Percentiles rank a stretch among this genome's conserved stretches.
Evolutionary conservation across 2,888 invertebrate species (phyloP).

Genomic region (Noctua comes): DNA sequence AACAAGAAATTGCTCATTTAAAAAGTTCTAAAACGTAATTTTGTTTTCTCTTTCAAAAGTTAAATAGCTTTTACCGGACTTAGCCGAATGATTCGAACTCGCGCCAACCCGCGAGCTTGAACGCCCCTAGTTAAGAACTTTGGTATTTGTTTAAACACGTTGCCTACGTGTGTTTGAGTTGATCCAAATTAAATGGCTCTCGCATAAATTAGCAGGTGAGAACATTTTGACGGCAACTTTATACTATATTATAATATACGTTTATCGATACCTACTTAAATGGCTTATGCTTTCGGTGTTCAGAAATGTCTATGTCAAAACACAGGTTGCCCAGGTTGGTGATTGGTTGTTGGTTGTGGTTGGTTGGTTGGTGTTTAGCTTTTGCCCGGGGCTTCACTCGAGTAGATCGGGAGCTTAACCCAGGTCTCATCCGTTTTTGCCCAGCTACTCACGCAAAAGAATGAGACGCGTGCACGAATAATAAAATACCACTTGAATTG

Average conservation of each 20-base stretch:
- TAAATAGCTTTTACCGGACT: slow-evolving; percentile 62
- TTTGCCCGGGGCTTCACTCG: background rate
- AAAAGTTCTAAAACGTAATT: slow-evolving; percentile 57
- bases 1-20: slow-evolving; percentile 45
- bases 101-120: slow-evolving; percentile 10
- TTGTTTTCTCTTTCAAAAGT: slow-evolving; percentile 59
- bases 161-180: slow-evolving; percentile 46
- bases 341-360: no score
- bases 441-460: background rate
- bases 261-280: slow-evolving; percentile 2
- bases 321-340: background rate
- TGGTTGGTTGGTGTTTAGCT: no score
- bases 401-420: no score
- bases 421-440: background rate
- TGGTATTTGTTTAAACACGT: slow-evolving; percentile 50
- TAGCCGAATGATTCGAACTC: slow-evolving; percentile 54
- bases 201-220: slow-evolving; percentile 32
- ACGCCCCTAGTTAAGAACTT: slow-evolving; percentile 53
- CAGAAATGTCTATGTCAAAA: background rate
- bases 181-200: slow-evolving; percentile 46
- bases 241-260: background rate
- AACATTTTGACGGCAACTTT: slow-evolving; percentile 7
- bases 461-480: background rate
- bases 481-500: slow-evolving; percentile 7
- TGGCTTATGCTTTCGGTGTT: background rate